These are phyloP conservation scores for Anaspis maculata DNA, from an alignment of 2,888 invertebrate genomes.

Conservation along the genomic window DNA sequence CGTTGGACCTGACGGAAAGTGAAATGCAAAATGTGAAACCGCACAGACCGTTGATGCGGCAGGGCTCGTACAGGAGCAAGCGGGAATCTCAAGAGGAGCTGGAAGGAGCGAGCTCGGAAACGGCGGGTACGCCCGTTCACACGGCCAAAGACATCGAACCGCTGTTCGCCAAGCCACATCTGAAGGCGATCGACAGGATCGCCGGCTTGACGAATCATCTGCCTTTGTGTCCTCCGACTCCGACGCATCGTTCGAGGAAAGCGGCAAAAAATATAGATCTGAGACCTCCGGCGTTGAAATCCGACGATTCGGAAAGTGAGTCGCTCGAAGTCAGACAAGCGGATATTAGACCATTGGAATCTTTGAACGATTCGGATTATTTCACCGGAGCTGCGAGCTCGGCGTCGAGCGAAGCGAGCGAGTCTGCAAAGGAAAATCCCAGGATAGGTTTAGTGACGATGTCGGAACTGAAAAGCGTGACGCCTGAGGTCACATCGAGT, in stretches of 20 bases:
- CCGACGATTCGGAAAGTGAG: slow-evolving; percentile 18
- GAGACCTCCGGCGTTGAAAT: slow-evolving; percentile 47
- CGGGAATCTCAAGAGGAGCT: slow-evolving; percentile 13
- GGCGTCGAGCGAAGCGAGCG: not conserved
- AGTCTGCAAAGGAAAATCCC: slow-evolving; percentile 32
- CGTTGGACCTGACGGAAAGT: slow-evolving; percentile 16
- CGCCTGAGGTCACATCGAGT: slow-evolving; percentile 43
- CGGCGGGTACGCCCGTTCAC: slow-evolving; percentile 26
- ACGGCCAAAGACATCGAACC: no score
- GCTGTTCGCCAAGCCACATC: slow-evolving; percentile 48
- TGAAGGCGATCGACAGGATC: slow-evolving; percentile 53
- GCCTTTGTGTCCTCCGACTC: slow-evolving; percentile 77
- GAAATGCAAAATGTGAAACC: slow-evolving; percentile 42
- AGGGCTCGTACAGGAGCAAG: slow-evolving; percentile 50
- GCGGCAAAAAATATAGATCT: slow-evolving; percentile 45
- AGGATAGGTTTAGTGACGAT: slow-evolving; percentile 50
- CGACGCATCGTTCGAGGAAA: slow-evolving; percentile 74
- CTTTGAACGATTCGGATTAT: slow-evolving; percentile 26
- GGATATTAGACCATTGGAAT: slow-evolving; percentile 37
- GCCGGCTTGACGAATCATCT: slow-evolving; percentile 35
- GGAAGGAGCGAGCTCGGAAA: slow-evolving; percentile 8
- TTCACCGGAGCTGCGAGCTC: slow-evolving; percentile 15
- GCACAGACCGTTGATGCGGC: slow-evolving; percentile 62
- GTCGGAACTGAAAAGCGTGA: slow-evolving; percentile 48
- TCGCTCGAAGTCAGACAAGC: slow-evolving; percentile 39